Conservation (phyloP, 2,888 invertebrate species). For the Dynastes hyllus region DNA sequence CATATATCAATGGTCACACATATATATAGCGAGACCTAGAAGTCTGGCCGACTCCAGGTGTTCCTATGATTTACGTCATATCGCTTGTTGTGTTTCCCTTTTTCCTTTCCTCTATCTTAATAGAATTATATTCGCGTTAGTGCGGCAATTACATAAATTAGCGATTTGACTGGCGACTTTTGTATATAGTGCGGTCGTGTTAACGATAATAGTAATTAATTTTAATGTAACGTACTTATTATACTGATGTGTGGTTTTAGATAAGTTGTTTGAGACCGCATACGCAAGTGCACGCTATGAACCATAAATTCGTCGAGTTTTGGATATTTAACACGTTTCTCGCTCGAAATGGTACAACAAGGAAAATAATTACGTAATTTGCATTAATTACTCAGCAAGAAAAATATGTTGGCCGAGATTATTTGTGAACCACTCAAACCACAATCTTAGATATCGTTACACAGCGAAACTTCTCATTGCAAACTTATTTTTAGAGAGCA, state of each 20-base stretch:
- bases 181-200: neutral
- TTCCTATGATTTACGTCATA: conserved; percentile 19
- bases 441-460: no score
- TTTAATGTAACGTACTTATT: conserved; percentile 8
- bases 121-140: conserved; percentile 24
- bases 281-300: no score
- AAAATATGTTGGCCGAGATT: no score
- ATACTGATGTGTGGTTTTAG: neutral
- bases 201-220: conserved; percentile 18
- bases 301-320: no score
- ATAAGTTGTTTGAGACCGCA: neutral
- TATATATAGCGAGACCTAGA: neutral
- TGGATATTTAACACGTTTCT: no score
- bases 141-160: conserved; percentile 27
- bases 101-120: conserved; percentile 19
- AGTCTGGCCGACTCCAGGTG: conserved; percentile 8
- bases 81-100: neutral
- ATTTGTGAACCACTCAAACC: no score
- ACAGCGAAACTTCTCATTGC: no score
- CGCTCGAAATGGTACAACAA: no score
- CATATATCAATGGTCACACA: conserved; percentile 13
- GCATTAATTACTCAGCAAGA: no score
- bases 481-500: no score
- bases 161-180: conserved; percentile 10
- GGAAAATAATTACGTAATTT: no score